Conservation (phyloP, 2,888 invertebrate genomes). For the Flabesymbios commensalis region DNA sequence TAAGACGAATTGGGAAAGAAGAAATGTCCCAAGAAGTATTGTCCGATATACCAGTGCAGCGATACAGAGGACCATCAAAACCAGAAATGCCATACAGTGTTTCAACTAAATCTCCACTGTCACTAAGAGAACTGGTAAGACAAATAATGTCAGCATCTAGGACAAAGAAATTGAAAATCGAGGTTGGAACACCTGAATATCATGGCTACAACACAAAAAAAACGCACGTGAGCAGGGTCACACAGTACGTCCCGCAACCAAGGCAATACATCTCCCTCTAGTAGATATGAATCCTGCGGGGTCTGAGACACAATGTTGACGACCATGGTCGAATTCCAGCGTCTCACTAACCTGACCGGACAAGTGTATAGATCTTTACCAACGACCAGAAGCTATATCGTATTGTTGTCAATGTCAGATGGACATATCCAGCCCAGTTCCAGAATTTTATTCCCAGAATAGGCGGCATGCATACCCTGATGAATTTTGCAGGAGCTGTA, state of each 20-base stretch:
- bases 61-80: too few species aligned
- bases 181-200: slow-evolving; percentile 15
- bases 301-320: slow-evolving; percentile 28
- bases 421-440: slow-evolving; percentile 32
- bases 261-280: slow-evolving; percentile 22
- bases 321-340: slow-evolving; percentile 14
- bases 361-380: slow-evolving; percentile 26
- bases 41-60: too few species aligned
- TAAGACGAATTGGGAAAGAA: too few species aligned
- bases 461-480: slow-evolving; percentile 39
- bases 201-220: slow-evolving; percentile 28
- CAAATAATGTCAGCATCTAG: neutral
- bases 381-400: slow-evolving; percentile 30
- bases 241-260: slow-evolving; percentile 13
- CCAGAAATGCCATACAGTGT: too few species aligned
- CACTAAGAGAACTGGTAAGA: neutral
- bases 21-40: too few species aligned
- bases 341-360: slow-evolving; percentile 16
- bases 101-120: neutral
- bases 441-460: slow-evolving; percentile 19
- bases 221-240: slow-evolving; percentile 20
- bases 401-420: slow-evolving; percentile 24
- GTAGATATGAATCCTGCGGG: slow-evolving; percentile 28
- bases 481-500: slow-evolving; percentile 38
- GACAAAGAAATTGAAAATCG: neutral